Percentiles rank a stretch among this genome's conserved stretches.
These are phyloP conservation scores for Parazoanthus swiftii DNA, from an alignment of 92 coral and sea anemone genomes.

Conservation along the genomic window DNA sequence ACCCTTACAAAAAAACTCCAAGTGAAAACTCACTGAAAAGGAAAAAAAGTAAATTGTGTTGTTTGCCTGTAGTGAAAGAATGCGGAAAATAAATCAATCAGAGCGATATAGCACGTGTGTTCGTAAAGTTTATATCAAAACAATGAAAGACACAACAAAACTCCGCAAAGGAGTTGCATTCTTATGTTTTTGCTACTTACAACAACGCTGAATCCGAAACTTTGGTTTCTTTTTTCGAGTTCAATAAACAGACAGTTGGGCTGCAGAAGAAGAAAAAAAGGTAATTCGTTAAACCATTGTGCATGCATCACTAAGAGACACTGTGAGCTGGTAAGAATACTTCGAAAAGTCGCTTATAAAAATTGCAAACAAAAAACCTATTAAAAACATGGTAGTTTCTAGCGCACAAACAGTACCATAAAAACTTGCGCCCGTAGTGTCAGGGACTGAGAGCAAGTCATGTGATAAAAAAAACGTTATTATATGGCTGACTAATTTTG, in stretches of 20 bases:
- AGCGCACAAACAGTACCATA: no score
- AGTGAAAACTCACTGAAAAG: no score
- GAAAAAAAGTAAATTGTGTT: not conserved
- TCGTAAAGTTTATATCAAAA: not conserved
- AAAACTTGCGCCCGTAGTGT: no score
- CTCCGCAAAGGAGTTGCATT: not conserved
- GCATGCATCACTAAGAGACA: not conserved
- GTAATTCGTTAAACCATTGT: not conserved
- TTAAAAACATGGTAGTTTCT: no score
- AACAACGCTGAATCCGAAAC: conserved; percentile 98
- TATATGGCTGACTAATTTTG: no score
- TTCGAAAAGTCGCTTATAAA: not conserved
- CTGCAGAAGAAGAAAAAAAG: conserved; percentile 43
- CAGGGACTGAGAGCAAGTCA: no score
- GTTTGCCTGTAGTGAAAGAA: not conserved
- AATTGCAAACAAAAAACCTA: not conserved
- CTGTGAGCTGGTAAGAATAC: not conserved
- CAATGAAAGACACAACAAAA: not conserved
- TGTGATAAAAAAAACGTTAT: no score
- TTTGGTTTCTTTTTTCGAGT: conserved; percentile 87
- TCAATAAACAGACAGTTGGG: conserved; percentile 95
- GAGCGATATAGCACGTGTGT: not conserved
- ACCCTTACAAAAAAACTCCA: not conserved
- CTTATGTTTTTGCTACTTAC: conserved; percentile 52
- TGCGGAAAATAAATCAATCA: not conserved